Evolutionary conservation across 2,113 vertebrate genomes (phyloP), one percentile per base, ranked within the genome.

Genomic region (Chloropsis hardwickii): DNA sequence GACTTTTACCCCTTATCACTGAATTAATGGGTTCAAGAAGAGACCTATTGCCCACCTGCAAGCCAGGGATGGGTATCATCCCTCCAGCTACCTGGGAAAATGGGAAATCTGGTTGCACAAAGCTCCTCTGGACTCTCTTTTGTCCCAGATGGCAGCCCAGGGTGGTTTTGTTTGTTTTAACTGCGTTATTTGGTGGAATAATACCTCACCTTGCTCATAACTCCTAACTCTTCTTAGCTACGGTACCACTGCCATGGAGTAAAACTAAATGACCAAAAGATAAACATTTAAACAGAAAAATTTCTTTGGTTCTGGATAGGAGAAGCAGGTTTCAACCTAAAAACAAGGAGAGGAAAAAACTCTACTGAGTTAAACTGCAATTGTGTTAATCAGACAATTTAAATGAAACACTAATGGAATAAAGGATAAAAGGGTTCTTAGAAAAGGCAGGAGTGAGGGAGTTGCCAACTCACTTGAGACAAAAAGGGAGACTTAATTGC

Each of bases 381-480:
- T 70, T 58, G 90, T 42, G 37, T 69, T 95, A 94, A 96, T 82
- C n/a, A 90, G 90, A 45, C 88, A 71, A 86, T 78, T 94, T 86
- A 96, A 94, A 62, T 6, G 27, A 61, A 92, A 70, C 18, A 19
- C 42, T 88, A 88, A 94, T 66, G 67, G 54, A 83, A 94, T 70
- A 80, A 72, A 90, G 54, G 82, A 90, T 92, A 90, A 95, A 96
- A 96, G 50, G 16, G 25, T 66, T 94, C 79, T 93, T 70, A 90
- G 80, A 82, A 92, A 88, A 88, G 51, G 77, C 83, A 91, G 60
- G 51, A 94, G 72, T 90, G 94, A 94, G 79, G 71, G 90, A 93
- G 86, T 92, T 94, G 69, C 56, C 86, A 90, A 90, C n/a, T 94
- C 67, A 92, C 88, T 70, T 95, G 86, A 92, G 82, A 86, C 79